Conservation (phyloP, 2,888 invertebrate genomes). For the Amaurobius ferox region DNA sequence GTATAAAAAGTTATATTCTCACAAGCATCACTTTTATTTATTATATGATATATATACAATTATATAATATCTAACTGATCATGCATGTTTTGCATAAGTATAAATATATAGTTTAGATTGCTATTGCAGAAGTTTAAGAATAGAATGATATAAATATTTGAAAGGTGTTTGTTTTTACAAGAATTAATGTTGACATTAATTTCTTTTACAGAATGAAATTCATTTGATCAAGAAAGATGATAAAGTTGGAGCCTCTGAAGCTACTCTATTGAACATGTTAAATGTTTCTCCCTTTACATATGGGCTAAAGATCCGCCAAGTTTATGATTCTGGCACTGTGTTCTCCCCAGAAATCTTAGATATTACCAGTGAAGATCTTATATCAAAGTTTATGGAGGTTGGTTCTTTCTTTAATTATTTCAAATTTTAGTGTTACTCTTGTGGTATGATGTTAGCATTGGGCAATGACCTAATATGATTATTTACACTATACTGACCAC, state of each 20-base stretch:
- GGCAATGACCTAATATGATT: too few relatives aligned
- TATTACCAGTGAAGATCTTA: slow-evolving; percentile 97
- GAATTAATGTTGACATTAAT: too few relatives aligned
- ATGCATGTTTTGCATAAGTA: slow-evolving; percentile 75
- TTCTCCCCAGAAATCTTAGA: slow-evolving; percentile 98
- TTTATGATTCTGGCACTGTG: slow-evolving; percentile 98
- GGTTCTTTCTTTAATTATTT: background rate
- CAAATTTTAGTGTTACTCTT: background rate
- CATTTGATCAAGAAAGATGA: slow-evolving; percentile 87
- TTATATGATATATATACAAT: too few relatives aligned
- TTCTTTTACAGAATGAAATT: slow-evolving; percentile 79
- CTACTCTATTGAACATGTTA: slow-evolving; percentile 99
- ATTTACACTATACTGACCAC: too few relatives aligned
- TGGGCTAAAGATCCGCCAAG: slow-evolving; percentile 90
- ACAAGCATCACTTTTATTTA: too few relatives aligned
- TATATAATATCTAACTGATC: too few relatives aligned
- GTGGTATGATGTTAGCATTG: too few relatives aligned
- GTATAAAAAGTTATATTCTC: too few relatives aligned
- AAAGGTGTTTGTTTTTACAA: too few relatives aligned
- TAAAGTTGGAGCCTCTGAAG: slow-evolving; percentile 99
- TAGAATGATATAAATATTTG: too few relatives aligned
- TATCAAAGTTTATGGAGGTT: slow-evolving; percentile 89
- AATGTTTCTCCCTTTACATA: slow-evolving; percentile 99
- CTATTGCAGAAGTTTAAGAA: too few relatives aligned
- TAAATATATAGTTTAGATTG: too few relatives aligned